Percentiles rank a stretch among this genome's conserved stretches.
phyloP scores from a whole-genome alignment of 1,140 invertebrate genomes.

The Cotesia chilonis region DNA sequence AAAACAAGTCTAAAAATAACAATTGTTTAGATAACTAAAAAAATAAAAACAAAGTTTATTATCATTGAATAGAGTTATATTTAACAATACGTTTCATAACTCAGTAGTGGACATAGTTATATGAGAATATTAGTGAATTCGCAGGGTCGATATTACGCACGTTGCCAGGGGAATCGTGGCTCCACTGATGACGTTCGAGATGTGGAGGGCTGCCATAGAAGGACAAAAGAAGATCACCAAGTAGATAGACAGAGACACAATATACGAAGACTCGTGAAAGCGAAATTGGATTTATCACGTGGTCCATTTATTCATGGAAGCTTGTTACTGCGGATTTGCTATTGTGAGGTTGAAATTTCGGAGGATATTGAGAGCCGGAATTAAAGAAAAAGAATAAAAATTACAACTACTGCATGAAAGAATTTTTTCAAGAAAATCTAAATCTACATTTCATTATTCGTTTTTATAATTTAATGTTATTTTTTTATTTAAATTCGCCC shows the following conservation, averaged over 20 bases:
- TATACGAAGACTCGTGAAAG: conserved; percentile 27
- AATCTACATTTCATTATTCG: too few relatives aligned
- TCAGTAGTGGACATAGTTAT: conserved; percentile 35
- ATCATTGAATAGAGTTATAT: neutral
- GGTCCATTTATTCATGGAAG: conserved; percentile 34
- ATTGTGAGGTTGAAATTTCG: conserved; percentile 29
- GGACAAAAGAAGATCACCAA: neutral
- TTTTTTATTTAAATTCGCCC: too few relatives aligned
- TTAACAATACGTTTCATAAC: conserved; percentile 30
- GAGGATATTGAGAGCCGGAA: conserved; percentile 24
- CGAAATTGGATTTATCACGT: conserved; percentile 42
- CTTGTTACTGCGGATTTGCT: conserved; percentile 32
- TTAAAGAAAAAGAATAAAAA: neutral
- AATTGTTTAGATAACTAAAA: neutral
- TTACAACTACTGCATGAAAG: neutral
- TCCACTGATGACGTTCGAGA: neutral
- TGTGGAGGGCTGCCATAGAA: neutral
- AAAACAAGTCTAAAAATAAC: too few relatives aligned
- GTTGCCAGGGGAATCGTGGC: conserved; percentile 26
- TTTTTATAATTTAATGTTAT: too few relatives aligned
- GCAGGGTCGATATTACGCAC: conserved; percentile 32
- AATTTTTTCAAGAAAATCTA: neutral
- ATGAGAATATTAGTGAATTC: conserved; percentile 9
- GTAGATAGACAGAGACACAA: neutral
- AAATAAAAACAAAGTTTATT: neutral